Evolutionary conservation across 2,888 invertebrate species (phyloP), one percentile per base, ranked within the genome.

Genomic region (Microplitis deprimator): DNA sequence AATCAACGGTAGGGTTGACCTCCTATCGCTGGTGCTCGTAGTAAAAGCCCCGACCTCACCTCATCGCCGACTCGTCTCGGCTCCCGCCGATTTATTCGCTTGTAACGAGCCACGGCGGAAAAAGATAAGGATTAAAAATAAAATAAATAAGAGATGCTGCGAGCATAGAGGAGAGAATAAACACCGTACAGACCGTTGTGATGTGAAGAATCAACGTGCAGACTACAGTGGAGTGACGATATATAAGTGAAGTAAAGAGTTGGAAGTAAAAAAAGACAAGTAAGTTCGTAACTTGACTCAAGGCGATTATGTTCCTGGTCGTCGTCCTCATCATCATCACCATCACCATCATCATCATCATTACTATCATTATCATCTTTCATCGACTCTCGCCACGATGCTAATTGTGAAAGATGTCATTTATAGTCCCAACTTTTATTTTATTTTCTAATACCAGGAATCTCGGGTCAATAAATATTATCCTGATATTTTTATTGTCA

Each of bases 31-130:
- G 73, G 76, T 40, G 60, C 61, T 79, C 81, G 78, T 83, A 82
- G 82, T 83, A 83, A 79, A 70, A 83, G 81, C 82, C 83, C 84
- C 82, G 82, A 85, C 85, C 84, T 83, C 81, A 68, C 13, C 76
- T 62, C 77, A 61, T 77, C 73, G 64, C 73, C 81, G 71, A 13
- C 76, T 62, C 77, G 61, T 77, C 73, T 68, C 73, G 70, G 62
- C 70, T 61, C 70, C 68, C 60, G 80, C 77, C 85, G 83, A 87
- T 87, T 87, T 85, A 85, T 87, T 85, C 81, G 77, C 85, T 79
- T 81, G 83, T 86, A 86, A 87, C 85, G 84, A 87, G 84, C 80
- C 80, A 68, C 6, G 13, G 29, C 29, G 41, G 68, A 65, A 67
- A 39, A 73, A 77, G 7, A 62, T n/a, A 75, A 73, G 73, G 38